Percentiles rank a stretch among this genome's conserved stretches.
Evolutionary conservation across 2,113 vertebrate species (phyloP).

Genomic region (Dipodomys merriami): DNA sequence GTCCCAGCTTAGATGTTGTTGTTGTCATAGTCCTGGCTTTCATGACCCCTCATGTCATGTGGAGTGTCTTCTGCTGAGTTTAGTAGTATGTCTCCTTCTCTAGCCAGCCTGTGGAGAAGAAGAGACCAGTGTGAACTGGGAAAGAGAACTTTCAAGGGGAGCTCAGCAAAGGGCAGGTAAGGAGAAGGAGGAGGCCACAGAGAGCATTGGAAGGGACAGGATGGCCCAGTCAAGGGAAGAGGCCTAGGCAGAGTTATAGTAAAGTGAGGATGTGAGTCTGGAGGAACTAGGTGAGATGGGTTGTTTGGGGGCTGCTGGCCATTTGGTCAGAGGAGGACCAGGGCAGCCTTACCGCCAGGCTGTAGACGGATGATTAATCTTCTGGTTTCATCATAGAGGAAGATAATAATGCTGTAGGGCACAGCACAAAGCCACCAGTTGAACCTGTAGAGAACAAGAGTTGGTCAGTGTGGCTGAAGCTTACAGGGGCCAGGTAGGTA

Average conservation of each 20-base stretch:
- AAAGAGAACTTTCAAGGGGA: not conserved
- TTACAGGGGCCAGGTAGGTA: not conserved
- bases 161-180: not conserved
- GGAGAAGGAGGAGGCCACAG: not conserved
- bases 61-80: conserved; percentile 69
- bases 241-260: not conserved
- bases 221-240: rapidly evolving
- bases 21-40: conserved; percentile 69
- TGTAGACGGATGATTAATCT: conserved; percentile 84
- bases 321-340: not conserved
- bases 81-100: conserved; percentile 92
- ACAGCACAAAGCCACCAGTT: conserved; percentile 90
- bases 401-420: conserved; percentile 89
- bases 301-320: not conserved
- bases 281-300: not conserved
- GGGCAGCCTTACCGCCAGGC: conserved; percentile 84
- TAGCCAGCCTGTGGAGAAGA: conserved; percentile 88
- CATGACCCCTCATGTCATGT: conserved; percentile 67
- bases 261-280: not conserved
- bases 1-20: not conserved
- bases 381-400: conserved; percentile 88
- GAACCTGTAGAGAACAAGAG: conserved; percentile 76
- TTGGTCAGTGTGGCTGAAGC: not conserved
- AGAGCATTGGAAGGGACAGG: not conserved
- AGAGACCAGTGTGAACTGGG: not conserved